phyloP scores from a whole-genome alignment of 2,888 invertebrate species.

The Dastarcus helophoroides region DNA sequence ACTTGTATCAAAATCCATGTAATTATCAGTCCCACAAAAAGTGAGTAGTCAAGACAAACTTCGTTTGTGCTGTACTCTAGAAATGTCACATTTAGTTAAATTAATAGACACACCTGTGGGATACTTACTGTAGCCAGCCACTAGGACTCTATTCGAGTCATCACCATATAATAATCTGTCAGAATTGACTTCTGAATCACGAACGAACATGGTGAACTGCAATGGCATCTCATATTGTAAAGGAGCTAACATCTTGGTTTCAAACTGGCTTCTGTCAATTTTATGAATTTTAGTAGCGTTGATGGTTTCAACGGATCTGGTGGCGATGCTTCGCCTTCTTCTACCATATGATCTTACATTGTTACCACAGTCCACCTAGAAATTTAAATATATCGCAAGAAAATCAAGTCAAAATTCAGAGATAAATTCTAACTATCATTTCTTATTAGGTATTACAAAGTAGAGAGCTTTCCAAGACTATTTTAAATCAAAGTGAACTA shows the following conservation, averaged over 20 bases:
- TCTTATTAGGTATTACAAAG: too few species aligned
- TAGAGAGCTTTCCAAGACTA: too few species aligned
- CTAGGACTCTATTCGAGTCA: conserved; percentile 41
- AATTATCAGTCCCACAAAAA: conserved; percentile 48
- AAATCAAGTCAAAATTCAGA: too few species aligned
- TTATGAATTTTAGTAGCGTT: conserved; percentile 22
- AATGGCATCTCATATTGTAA: conserved; percentile 42
- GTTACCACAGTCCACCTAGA: too few species aligned
- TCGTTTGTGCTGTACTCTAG: conserved; percentile 32
- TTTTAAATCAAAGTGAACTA: too few species aligned
- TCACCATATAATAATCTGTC: conserved; percentile 56
- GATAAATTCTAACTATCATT: too few species aligned
- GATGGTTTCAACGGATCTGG: conserved; percentile 20
- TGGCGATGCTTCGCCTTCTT: too few species aligned
- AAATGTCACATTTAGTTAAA: too few species aligned
- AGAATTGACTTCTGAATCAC: conserved; percentile 44
- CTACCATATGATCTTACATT: too few species aligned
- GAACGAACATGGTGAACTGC: conserved; percentile 47
- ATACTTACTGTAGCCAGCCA: conserved; percentile 45
- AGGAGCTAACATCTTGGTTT: conserved; percentile 9
- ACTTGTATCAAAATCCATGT: conserved; percentile 46
- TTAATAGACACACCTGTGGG: too few species aligned
- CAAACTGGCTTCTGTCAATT: conserved; percentile 19
- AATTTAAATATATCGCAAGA: too few species aligned
- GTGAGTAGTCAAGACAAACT: conserved; percentile 35